These are phyloP conservation scores for Tadarida brasiliensis DNA, from an alignment of 2,797 vertebrate genomes.

Conservation along the genomic window DNA sequence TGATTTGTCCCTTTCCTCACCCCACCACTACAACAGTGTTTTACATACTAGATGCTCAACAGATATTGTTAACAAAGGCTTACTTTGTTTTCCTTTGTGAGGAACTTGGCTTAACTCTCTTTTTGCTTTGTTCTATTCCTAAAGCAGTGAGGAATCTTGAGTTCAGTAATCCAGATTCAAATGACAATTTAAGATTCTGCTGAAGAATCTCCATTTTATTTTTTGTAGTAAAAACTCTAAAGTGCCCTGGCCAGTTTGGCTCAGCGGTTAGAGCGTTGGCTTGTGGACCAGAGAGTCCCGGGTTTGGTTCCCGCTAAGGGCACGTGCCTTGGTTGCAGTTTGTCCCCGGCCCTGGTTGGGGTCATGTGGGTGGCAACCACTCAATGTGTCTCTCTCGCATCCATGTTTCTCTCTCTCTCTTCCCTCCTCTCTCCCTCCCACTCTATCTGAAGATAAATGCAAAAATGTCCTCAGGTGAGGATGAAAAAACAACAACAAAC, in stretches of 20 bases:
- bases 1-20: background rate
- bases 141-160: constrained; percentile 50
- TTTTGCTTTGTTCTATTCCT: constrained; percentile 21
- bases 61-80: background rate
- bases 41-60: background rate
- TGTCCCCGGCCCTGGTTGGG: no score
- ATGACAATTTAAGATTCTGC: constrained; percentile 21
- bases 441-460: no score
- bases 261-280: no score
- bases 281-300: no score
- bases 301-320: no score
- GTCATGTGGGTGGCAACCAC: no score
- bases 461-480: no score
- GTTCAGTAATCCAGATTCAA: background rate
- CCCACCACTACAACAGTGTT: background rate
- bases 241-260: background rate
- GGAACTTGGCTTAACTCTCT: background rate
- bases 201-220: constrained; percentile 13
- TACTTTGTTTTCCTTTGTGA: constrained; percentile 31
- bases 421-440: no score
- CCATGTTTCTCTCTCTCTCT: no score
- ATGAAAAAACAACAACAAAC: no score
- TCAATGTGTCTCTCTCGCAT: no score
- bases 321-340: no score
- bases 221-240: constrained; percentile 40